Base-by-base conservation (phyloP, 2,888 invertebrate species). In the Drosophila affinis region DNA sequence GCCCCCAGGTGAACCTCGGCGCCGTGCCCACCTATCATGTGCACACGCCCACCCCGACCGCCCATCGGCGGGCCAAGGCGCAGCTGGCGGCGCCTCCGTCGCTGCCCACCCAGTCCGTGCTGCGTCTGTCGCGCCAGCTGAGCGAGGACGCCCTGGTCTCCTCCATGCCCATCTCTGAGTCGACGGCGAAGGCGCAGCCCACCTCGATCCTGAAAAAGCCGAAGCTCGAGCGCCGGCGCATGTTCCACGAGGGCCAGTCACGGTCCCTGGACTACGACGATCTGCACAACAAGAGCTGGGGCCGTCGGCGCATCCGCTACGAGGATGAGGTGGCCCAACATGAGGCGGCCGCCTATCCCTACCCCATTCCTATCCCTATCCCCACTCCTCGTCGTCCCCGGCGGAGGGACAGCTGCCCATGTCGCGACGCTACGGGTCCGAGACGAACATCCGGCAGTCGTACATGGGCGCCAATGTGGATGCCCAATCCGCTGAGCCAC, bases 201-300 rank as follows among this genome's bases (percentile, higher is more conserved):
- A 89, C 91, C 27, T 91, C 91, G 6, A 91, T 91, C 12, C 76
- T 91, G 1, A 91, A 91, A 65, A 91, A 91, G 44, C 92, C 91
- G 0, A 90, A 90, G 53, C 60, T 89, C 32, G 90, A 92, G 63
- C 88, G 91, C 3, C 89, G 91, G 34, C 89, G 91, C 81, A 87
- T 89, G 77, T 90, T 91, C 14, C 91, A 89, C 27, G 92, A 91
- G 48, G 90, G 90, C 0, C 92, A 91, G 24, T 91, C 91, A 1
- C 88, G 91, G 3, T 92, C 92, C 3, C 67, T 92, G 18, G 92
- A 92, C 76, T 92, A 92, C 56, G 92, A 92, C 56, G 92, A 92
- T 76, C 62, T 91, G 65, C 90, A 90, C 27, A 81, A 89, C 3
- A 92, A 91, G 65, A 91, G 91, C 62, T 92, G 92, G 91, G 90